These are phyloP conservation scores for Drosophila picticornis DNA, from an alignment of 2,888 invertebrate species.

Conservation along the genomic window DNA sequence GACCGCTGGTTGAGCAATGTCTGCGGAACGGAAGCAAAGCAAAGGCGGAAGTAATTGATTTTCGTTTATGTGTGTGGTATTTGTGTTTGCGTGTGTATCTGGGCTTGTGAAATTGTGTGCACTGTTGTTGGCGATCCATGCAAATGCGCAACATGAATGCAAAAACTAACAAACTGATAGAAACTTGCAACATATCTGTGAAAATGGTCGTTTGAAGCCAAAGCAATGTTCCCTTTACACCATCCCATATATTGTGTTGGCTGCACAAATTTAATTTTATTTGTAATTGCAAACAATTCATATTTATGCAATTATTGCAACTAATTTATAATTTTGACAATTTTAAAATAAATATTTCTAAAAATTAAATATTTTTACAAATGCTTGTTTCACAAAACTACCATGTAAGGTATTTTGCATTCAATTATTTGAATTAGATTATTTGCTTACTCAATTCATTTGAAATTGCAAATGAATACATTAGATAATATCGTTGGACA, in stretches of 20 bases:
- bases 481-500: neutral
- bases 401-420: neutral
- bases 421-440: slow-evolving; percentile 1
- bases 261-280: neutral
- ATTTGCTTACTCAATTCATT: neutral
- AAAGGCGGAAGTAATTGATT: slow-evolving; percentile 72
- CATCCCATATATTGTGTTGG: neutral
- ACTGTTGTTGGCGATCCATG: slow-evolving; percentile 33
- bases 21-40: slow-evolving; percentile 70
- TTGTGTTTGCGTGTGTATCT: slow-evolving; percentile 10
- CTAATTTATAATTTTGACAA: neutral
- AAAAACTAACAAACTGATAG: slow-evolving; percentile 10
- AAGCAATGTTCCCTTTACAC: neutral
- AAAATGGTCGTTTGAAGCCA: slow-evolving; percentile 2
- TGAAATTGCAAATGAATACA: neutral
- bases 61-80: slow-evolving; percentile 32
- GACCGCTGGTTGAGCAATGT: slow-evolving; percentile 41
- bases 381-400: neutral
- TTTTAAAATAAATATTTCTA: neutral
- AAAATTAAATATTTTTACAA: neutral
- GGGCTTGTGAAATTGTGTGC: slow-evolving; percentile 8
- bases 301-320: neutral
- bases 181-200: slow-evolving; percentile 19
- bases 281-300: neutral
- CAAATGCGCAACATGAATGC: slow-evolving; percentile 47